Evolutionary conservation across 1,140 invertebrate species (phyloP).

Genomic region (Cataglyphis hispanica): DNA sequence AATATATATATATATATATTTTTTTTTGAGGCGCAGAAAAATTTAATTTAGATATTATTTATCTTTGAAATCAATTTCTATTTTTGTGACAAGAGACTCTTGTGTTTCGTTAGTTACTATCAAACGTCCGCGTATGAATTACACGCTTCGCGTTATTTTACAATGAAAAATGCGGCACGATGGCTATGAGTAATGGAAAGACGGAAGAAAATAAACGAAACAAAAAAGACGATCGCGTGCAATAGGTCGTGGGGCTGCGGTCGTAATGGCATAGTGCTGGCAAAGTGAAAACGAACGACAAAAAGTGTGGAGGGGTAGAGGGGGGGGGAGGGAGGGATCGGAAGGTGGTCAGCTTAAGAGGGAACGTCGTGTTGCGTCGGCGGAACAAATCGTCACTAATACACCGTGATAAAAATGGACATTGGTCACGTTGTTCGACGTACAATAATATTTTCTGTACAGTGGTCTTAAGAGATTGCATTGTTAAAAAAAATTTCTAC

Average conservation of each 20-base stretch:
- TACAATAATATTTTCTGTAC: neutral
- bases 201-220: constrained; percentile 46
- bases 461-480: neutral
- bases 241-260: constrained; percentile 36
- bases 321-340: neutral
- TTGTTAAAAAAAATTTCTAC: constrained; percentile 26
- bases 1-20: no score
- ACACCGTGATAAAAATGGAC: constrained; percentile 37
- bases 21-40: neutral
- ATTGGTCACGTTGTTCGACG: constrained; percentile 27
- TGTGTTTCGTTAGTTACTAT: neutral
- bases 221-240: constrained; percentile 57
- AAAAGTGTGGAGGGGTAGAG: neutral
- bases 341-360: constrained; percentile 42
- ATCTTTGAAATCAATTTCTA: neutral
- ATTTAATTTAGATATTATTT: constrained; percentile 1
- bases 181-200: constrained; percentile 50
- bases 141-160: constrained; percentile 37
- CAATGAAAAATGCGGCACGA: constrained; percentile 44
- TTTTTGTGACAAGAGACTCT: neutral
- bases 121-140: constrained; percentile 5
- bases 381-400: constrained; percentile 56
- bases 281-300: constrained; percentile 58
- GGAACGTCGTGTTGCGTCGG: constrained; percentile 36
- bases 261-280: constrained; percentile 46